A percentile compares a stretch with the other conserved stretches of the same genome.
These are phyloP conservation scores for Eutrigla gurnardus DNA, from an alignment of 2,797 vertebrate species.

Conservation along the genomic window DNA sequence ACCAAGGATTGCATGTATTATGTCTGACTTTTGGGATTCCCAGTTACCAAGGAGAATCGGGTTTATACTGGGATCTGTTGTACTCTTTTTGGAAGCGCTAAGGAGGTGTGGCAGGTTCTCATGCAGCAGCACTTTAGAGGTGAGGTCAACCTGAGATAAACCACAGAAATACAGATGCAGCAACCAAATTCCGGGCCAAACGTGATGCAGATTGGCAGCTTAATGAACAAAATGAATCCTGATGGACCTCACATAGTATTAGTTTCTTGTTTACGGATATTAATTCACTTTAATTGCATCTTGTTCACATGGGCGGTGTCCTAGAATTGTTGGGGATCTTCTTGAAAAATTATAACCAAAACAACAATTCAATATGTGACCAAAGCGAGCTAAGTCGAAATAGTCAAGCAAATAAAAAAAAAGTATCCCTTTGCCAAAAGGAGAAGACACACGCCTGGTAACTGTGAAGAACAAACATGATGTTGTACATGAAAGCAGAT, in stretches of 20 bases:
- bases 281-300: conserved; percentile 18
- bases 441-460: background rate
- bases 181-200: background rate
- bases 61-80: background rate
- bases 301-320: conserved; percentile 5
- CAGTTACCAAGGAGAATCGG: background rate
- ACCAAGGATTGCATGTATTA: background rate
- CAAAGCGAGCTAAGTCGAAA: background rate
- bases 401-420: background rate
- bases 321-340: background rate
- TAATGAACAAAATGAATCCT: background rate
- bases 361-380: background rate
- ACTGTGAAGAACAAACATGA: background rate
- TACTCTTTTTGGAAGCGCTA: too few species aligned
- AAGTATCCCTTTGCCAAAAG: background rate
- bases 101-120: background rate
- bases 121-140: background rate
- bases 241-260: background rate
- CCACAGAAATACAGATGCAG: background rate
- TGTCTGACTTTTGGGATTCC: background rate
- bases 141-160: conserved; percentile 9
- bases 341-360: conserved; percentile 1
- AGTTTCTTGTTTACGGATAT: background rate
- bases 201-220: background rate
- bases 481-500: conserved; percentile 29